Percentiles rank a stretch among this genome's conserved stretches.
Conservation (phyloP, 2,113 vertebrate genomes). For the Burhinus bistriatus region DNA sequence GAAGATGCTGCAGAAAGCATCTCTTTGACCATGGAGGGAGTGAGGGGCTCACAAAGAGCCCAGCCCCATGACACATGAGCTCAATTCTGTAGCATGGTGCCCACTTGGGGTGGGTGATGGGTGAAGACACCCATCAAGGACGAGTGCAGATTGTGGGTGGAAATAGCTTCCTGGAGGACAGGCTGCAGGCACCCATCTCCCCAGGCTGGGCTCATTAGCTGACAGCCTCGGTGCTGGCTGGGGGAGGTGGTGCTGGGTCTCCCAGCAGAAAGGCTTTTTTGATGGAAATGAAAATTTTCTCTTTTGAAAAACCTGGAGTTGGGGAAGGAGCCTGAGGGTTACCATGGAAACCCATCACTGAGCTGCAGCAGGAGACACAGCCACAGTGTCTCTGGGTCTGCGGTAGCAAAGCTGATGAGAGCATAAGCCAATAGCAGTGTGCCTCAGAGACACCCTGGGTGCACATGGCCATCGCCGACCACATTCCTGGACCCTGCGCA, state of each 20-base stretch:
- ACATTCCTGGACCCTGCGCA: neutral
- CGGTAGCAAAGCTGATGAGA: neutral
- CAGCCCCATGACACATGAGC: accelerated
- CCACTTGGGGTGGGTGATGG: accelerated
- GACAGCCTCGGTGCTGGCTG: neutral
- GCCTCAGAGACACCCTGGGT: neutral
- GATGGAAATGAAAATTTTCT: slow-evolving; percentile 78
- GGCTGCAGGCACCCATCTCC: neutral
- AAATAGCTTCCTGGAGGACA: neutral
- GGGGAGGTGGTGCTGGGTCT: slow-evolving; percentile 60
- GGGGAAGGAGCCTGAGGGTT: slow-evolving; percentile 69
- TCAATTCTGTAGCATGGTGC: accelerated
- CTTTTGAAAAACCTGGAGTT: slow-evolving; percentile 72
- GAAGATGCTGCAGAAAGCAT: neutral
- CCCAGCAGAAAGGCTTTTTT: slow-evolving; percentile 78
- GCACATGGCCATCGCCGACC: accelerated
- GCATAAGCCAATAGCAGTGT: accelerated
- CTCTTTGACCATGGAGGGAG: neutral
- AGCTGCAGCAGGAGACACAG: slow-evolving; percentile 54
- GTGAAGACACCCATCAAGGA: neutral
- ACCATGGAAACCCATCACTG: slow-evolving; percentile 79
- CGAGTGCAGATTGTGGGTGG: accelerated
- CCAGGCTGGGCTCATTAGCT: neutral
- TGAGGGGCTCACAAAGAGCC: accelerated
- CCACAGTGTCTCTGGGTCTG: slow-evolving; percentile 53